A percentile compares a stretch with the other conserved stretches of the same genome.
These are phyloP conservation scores for Pomatorhinus ruficollis DNA, from an alignment of 2,113 vertebrate genomes.

Conservation along the genomic window DNA sequence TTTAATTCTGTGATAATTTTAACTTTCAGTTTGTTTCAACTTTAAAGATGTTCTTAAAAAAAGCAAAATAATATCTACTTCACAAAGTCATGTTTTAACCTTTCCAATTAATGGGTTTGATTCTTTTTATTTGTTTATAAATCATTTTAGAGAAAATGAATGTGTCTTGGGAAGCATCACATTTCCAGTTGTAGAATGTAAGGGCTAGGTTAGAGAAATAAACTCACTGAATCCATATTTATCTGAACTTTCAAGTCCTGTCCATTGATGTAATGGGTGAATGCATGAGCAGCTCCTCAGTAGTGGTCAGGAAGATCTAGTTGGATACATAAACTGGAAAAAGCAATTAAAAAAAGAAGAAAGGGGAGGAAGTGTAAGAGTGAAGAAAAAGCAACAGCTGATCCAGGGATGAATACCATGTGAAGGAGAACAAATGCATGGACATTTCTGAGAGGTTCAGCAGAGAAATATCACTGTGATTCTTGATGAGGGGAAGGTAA, in stretches of 20 bases:
- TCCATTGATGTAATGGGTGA: not conserved
- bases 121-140: not conserved
- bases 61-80: not conserved
- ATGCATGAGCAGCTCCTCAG: not conserved
- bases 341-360: not conserved
- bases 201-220: not conserved
- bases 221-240: not conserved
- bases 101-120: not conserved
- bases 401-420: not conserved
- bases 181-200: not conserved
- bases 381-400: not conserved
- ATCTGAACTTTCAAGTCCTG: not conserved
- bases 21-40: not conserved
- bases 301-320: not conserved
- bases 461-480: not conserved
- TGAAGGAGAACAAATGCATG: not conserved
- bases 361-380: rapidly evolving
- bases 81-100: not conserved
- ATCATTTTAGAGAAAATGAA: not conserved
- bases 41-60: not conserved
- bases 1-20: not conserved
- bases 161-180: not conserved
- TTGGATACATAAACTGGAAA: not conserved
- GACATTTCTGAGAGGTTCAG: not conserved
- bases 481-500: not conserved